A percentile compares a stretch with the other conserved stretches of the same genome.
Evolutionary conservation across 2,113 vertebrate species (phyloP).

Genomic region (Nettapus auritus): DNA sequence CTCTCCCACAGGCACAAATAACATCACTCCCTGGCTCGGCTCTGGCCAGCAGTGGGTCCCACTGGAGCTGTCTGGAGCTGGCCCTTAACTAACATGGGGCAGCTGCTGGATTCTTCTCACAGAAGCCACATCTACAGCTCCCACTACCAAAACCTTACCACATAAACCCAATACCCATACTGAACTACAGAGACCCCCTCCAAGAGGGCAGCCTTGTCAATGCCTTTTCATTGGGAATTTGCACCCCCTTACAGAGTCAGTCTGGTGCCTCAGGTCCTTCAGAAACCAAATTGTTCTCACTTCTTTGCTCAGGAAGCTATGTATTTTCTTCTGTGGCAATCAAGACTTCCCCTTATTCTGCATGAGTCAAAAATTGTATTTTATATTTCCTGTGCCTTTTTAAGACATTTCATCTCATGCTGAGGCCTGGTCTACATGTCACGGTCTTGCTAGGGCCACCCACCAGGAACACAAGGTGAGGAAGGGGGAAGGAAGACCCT

Average conservation of each 20-base stretch:
- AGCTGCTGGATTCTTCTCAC: too few relatives aligned
- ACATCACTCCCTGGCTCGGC: too few relatives aligned
- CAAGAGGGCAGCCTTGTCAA: fast-evolving
- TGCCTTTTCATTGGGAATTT: fast-evolving
- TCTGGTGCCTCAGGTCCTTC: neutral
- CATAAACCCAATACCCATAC: neutral
- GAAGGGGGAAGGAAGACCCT: neutral
- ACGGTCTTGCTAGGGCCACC: neutral
- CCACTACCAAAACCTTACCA: too few relatives aligned
- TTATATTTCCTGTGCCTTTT: neutral
- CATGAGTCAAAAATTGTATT: neutral
- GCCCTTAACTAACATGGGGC: too few relatives aligned
- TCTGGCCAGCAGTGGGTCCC: too few relatives aligned
- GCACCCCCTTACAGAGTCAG: neutral
- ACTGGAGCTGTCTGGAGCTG: too few relatives aligned
- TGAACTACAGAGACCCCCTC: neutral
- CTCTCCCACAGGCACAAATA: too few relatives aligned
- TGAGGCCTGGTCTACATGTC: fast-evolving
- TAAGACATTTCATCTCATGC: neutral
- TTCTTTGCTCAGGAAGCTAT: neutral
- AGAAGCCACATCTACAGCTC: too few relatives aligned
- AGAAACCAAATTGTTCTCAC: fast-evolving
- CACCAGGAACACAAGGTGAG: neutral
- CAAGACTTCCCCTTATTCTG: neutral
- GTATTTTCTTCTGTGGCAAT: neutral